Percentiles rank a stretch among this genome's conserved stretches.
phyloP scores from a whole-genome alignment of 2,888 invertebrate genomes.

The Nomada lathburiana region DNA sequence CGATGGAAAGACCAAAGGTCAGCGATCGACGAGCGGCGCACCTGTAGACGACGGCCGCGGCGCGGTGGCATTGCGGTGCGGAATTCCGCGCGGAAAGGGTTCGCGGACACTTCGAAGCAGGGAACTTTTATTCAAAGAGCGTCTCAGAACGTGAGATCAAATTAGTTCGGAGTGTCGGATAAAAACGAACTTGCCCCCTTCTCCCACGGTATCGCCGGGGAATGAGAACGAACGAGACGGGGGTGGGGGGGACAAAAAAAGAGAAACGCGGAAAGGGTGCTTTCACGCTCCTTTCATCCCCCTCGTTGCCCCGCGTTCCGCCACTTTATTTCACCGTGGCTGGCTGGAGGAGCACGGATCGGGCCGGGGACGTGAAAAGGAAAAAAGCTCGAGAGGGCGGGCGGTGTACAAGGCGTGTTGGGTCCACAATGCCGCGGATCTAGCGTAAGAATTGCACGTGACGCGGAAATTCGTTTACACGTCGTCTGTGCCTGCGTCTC shows the following conservation, averaged over 20 bases:
- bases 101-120: constrained; percentile 21
- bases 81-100: constrained; percentile 42
- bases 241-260: not conserved
- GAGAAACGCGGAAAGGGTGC: constrained; percentile 2
- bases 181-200: constrained; percentile 66
- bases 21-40: constrained; percentile 33
- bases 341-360: constrained; percentile 42
- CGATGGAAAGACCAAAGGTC: constrained; percentile 59
- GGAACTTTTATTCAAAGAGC: constrained; percentile 72
- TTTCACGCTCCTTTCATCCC: constrained; percentile 40
- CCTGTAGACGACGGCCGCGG: constrained; percentile 16
- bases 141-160: constrained; percentile 69
- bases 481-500: constrained; percentile 41
- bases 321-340: constrained; percentile 53
- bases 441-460: constrained; percentile 63
- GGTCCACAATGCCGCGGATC: constrained; percentile 39
- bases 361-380: constrained; percentile 3
- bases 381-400: not conserved
- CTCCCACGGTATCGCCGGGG: not conserved
- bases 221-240: not conserved
- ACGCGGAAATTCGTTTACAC: constrained; percentile 72
- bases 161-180: constrained; percentile 71
- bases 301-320: constrained; percentile 9
- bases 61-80: constrained; percentile 11
- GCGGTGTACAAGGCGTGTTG: not conserved